phyloP scores from a whole-genome alignment of 1,140 invertebrate species.

The Pseudomyrmex pallidus region DNA sequence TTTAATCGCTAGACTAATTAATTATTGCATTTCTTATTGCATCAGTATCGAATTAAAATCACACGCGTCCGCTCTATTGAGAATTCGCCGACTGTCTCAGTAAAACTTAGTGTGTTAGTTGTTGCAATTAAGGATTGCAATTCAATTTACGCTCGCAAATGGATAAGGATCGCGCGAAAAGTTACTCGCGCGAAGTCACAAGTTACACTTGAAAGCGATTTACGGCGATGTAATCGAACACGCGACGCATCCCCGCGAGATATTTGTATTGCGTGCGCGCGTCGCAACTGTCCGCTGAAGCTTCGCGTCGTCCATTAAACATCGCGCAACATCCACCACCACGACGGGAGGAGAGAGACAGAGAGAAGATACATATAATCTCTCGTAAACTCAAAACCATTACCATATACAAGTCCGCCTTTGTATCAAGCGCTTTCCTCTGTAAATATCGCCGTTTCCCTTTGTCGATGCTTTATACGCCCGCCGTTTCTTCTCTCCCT shows the following conservation, averaged over 20 bases:
- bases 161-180: background rate
- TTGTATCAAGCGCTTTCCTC: conserved; percentile 22
- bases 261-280: conserved; percentile 33
- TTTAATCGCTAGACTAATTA: too few relatives aligned
- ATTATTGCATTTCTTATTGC: too few relatives aligned
- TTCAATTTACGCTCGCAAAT: background rate
- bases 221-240: conserved; percentile 13
- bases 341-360: background rate
- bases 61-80: too few relatives aligned
- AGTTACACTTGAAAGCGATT: conserved; percentile 20
- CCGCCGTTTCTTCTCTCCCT: background rate
- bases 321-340: conserved; percentile 20
- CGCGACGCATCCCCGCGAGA: background rate
- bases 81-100: background rate
- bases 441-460: conserved; percentile 71
- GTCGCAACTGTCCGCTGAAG: conserved; percentile 16
- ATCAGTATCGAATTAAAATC: too few relatives aligned
- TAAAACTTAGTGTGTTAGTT: background rate
- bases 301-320: conserved; percentile 48
- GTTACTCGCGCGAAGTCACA: too few relatives aligned
- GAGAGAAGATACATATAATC: conserved; percentile 48
- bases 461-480: conserved; percentile 59
- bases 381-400: conserved; percentile 55
- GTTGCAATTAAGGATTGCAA: background rate
- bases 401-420: conserved; percentile 44